Conservation (phyloP, 2,797 vertebrate genomes). For the Falco rusticolus region DNA sequence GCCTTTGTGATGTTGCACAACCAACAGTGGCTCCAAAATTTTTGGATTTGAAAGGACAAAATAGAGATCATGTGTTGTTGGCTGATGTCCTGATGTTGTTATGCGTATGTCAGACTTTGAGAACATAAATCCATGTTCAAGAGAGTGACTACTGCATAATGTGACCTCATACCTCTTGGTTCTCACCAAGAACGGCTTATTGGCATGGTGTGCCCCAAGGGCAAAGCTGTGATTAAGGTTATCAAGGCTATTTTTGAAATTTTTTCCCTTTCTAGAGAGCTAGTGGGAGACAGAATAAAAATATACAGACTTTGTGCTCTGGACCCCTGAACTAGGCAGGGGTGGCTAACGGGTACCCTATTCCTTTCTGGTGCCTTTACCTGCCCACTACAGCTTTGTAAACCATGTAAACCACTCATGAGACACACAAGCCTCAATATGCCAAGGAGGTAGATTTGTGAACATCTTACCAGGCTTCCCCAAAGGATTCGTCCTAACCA, state of each 20-base stretch:
- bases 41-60: background rate
- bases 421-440: background rate
- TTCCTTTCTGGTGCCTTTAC: background rate
- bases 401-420: background rate
- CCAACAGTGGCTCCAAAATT: background rate
- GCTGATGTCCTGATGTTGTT: background rate
- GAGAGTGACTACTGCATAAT: background rate
- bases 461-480: background rate
- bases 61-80: background rate
- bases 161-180: background rate
- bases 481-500: background rate
- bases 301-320: background rate
- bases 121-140: background rate
- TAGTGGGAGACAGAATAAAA: background rate
- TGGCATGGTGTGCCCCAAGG: background rate
- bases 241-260: background rate
- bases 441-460: background rate
- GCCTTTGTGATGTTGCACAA: background rate
- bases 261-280: background rate
- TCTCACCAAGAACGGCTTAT: background rate
- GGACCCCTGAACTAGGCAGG: background rate
- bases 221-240: background rate
- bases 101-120: background rate
- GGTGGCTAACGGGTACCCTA: background rate
- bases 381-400: background rate